phyloP scores from a whole-genome alignment of 2,113 vertebrate genomes.

The Jaculus jaculus region DNA sequence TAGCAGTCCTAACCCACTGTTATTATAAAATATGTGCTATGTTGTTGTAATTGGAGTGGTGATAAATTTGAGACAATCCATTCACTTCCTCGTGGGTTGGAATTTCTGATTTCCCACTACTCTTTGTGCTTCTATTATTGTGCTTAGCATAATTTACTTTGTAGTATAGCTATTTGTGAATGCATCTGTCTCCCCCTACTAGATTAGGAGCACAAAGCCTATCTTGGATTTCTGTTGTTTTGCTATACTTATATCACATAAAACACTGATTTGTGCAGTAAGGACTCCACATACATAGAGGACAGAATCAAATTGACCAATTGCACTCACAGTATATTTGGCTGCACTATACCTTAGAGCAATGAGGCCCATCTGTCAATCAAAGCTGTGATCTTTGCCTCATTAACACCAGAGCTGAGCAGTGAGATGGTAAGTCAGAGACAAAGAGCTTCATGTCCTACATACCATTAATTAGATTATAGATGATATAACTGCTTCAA shows the following conservation, averaged over 20 bases:
- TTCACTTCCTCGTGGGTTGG: slow-evolving; percentile 61
- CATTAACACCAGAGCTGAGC: slow-evolving; percentile 21
- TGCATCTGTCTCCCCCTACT: slow-evolving; percentile 64
- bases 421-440: neutral
- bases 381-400: slow-evolving; percentile 70
- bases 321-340: neutral
- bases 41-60: slow-evolving; percentile 70
- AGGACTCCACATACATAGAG: slow-evolving; percentile 18
- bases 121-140: slow-evolving; percentile 64
- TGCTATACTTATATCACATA: neutral
- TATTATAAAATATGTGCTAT: slow-evolving; percentile 61
- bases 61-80: slow-evolving; percentile 69
- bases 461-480: neutral
- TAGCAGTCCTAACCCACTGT: slow-evolving; percentile 58
- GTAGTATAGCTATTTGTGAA: slow-evolving; percentile 65
- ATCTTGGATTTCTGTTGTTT: slow-evolving; percentile 31
- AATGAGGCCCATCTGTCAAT: slow-evolving; percentile 59
- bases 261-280: slow-evolving; percentile 33
- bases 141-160: slow-evolving; percentile 69
- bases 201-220: slow-evolving; percentile 36
- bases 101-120: slow-evolving; percentile 75
- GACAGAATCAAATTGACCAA: neutral
- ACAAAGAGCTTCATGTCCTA: slow-evolving; percentile 31
- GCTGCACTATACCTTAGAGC: slow-evolving; percentile 1
- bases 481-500: slow-evolving; percentile 31